A percentile compares a stretch with the other conserved stretches of the same genome.
phyloP scores from a whole-genome alignment of 1,140 invertebrate species.

The Asobara japonica region DNA sequence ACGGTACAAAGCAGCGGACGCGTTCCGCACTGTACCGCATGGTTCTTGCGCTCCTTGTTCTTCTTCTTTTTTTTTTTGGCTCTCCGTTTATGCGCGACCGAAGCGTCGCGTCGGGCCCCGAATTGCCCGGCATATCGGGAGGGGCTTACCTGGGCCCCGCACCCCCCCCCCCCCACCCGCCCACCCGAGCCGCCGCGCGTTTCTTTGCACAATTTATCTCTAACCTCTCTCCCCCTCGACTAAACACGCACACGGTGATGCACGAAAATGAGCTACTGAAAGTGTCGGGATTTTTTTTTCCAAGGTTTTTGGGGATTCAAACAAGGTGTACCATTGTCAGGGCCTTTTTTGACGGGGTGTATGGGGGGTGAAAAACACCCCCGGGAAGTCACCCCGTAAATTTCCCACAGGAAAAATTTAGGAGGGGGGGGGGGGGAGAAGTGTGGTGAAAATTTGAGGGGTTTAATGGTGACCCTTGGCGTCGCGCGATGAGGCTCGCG shows the following conservation, averaged over 20 bases:
- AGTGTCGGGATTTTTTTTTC: no score
- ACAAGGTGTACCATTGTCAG: no score
- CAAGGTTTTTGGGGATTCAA: no score
- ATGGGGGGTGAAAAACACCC: no score
- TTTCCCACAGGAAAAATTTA: no score
- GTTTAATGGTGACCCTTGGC: no score
- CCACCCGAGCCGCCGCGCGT: no score
- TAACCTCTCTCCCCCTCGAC: conserved; percentile 27
- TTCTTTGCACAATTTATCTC: conserved; percentile 16
- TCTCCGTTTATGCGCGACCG: conserved; percentile 34
- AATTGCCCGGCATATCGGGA: conserved; percentile 34
- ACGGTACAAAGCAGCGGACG: conserved; percentile 17
- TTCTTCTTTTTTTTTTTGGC: background rate
- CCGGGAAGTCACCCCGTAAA: no score
- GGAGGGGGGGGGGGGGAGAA: no score
- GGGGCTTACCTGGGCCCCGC: conserved; percentile 44
- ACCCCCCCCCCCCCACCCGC: conserved; percentile 28
- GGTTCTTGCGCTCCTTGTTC: background rate
- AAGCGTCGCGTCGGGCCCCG: conserved; percentile 39
- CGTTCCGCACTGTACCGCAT: conserved; percentile 26
- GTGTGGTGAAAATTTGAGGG: no score
- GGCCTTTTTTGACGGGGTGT: no score
- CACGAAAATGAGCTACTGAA: background rate
- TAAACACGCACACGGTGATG: conserved; percentile 25
- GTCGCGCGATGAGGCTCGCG: no score